Evolutionary conservation across 1,140 invertebrate genomes (phyloP).

Genomic region (Bacillus rossius): DNA sequence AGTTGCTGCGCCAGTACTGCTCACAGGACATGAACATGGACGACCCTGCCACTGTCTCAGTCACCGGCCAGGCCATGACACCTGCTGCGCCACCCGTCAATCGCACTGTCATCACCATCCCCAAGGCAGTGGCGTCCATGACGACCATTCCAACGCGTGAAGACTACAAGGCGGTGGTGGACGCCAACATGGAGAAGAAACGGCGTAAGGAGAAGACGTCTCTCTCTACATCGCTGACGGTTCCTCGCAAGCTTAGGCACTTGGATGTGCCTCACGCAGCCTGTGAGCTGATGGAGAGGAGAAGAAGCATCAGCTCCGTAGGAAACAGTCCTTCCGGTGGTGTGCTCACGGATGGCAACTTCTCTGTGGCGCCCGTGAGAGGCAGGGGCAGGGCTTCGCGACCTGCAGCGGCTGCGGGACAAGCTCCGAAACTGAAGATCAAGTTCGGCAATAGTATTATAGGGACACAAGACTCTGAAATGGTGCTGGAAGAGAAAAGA

Average conservation of each 20-base stretch:
- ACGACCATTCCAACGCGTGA: slow-evolving; percentile 75
- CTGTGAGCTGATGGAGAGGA: slow-evolving; percentile 35
- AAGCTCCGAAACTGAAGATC: slow-evolving; percentile 73
- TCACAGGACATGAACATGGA: slow-evolving; percentile 83
- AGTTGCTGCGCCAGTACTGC: slow-evolving; percentile 76
- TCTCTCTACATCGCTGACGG: slow-evolving; percentile 27
- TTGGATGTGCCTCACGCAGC: slow-evolving; percentile 44
- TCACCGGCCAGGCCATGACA: slow-evolving; percentile 26
- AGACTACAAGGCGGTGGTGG: slow-evolving; percentile 64
- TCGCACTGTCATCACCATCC: slow-evolving; percentile 72
- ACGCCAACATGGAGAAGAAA: slow-evolving; percentile 61
- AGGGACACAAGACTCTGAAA: slow-evolving; percentile 12
- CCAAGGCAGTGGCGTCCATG: slow-evolving; percentile 82
- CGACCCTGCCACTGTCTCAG: slow-evolving; percentile 49
- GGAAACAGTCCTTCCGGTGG: slow-evolving; percentile 35
- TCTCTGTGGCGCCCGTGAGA: slow-evolving; percentile 10
- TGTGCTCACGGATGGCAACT: too few relatives aligned
- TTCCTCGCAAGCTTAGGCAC: slow-evolving; percentile 50
- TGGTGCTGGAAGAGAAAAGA: slow-evolving; percentile 32
- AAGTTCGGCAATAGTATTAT: slow-evolving; percentile 60
- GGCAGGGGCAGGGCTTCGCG: slow-evolving; percentile 19
- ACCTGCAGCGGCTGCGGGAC: slow-evolving; percentile 19
- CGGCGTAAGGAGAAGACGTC: slow-evolving; percentile 54
- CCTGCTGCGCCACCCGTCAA: slow-evolving; percentile 56
- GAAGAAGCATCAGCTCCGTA: slow-evolving; percentile 41